Conservation (phyloP, 2,888 invertebrate genomes). For the Tinea pellionella region DNA sequence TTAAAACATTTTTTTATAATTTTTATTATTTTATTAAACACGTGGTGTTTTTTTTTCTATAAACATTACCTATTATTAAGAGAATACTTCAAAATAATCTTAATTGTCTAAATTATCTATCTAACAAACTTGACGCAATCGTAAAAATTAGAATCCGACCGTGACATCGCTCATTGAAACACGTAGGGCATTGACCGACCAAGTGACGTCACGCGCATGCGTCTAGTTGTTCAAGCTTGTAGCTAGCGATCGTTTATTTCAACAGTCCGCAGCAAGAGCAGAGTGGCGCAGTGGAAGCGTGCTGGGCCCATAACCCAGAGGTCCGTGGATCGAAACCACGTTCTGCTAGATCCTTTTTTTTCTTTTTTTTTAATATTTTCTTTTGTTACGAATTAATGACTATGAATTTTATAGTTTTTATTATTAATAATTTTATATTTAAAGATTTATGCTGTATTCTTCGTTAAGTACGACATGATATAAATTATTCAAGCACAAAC, state of each 20-base stretch:
- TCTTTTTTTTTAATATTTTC: conserved; percentile 15
- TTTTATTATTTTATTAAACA: no score
- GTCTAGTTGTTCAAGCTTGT: conserved; percentile 17
- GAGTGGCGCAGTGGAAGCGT: conserved; percentile 81
- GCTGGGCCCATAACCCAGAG: conserved; percentile 84
- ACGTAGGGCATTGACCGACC: neutral
- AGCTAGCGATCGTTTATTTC: conserved; percentile 29
- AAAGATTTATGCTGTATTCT: no score
- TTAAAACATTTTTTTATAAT: no score
- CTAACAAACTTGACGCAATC: no score
- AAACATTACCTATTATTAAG: no score
- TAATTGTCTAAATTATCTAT: no score
- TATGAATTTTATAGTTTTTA: neutral
- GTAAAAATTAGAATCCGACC: no score
- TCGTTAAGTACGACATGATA: neutral
- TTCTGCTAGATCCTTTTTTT: conserved; percentile 66
- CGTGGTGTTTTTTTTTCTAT: no score
- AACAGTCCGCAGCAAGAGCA: conserved; percentile 48
- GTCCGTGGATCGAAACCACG: conserved; percentile 91
- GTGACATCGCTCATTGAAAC: no score
- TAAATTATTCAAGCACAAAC: no score
- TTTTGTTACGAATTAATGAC: neutral
- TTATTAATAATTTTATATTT: neutral
- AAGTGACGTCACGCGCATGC: conserved; percentile 29
- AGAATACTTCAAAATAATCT: no score